Conservation (phyloP, 2,113 vertebrate species). For the Opisthocomus hoazin region DNA sequence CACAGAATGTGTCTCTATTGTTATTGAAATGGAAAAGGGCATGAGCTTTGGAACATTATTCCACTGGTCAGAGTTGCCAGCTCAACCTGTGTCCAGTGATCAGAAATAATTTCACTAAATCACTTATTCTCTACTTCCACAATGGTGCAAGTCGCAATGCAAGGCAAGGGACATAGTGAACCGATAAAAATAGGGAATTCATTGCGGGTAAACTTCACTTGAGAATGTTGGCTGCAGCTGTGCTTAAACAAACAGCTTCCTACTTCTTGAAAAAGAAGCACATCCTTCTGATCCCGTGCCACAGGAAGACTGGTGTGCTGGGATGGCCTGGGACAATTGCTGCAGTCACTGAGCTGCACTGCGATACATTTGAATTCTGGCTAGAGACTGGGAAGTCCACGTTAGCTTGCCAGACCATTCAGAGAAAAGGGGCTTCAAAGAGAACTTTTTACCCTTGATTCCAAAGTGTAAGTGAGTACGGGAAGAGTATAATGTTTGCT, state of each 20-base stretch:
- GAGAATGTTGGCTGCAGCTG: neutral
- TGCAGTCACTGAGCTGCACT: neutral
- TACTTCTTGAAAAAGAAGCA: neutral
- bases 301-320: neutral
- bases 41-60: slow-evolving; percentile 26
- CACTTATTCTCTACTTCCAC: neutral
- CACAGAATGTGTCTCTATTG: slow-evolving; percentile 36
- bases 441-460: slow-evolving; percentile 57
- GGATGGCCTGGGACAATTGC: neutral
- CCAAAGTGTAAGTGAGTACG: slow-evolving; percentile 43
- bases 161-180: neutral
- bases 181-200: neutral
- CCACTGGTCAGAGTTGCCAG: neutral
- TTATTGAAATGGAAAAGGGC: slow-evolving; percentile 41
- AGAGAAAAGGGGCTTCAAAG: slow-evolving; percentile 64
- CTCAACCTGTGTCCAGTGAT: neutral
- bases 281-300: neutral
- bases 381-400: slow-evolving; percentile 22
- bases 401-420: slow-evolving; percentile 51
- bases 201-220: neutral
- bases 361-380: slow-evolving; percentile 21
- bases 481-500: slow-evolving; percentile 72
- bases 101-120: neutral
- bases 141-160: accelerated
- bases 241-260: slow-evolving; percentile 13